phyloP scores from a whole-genome alignment of 2,888 invertebrate species.

The Magallana nippona region DNA sequence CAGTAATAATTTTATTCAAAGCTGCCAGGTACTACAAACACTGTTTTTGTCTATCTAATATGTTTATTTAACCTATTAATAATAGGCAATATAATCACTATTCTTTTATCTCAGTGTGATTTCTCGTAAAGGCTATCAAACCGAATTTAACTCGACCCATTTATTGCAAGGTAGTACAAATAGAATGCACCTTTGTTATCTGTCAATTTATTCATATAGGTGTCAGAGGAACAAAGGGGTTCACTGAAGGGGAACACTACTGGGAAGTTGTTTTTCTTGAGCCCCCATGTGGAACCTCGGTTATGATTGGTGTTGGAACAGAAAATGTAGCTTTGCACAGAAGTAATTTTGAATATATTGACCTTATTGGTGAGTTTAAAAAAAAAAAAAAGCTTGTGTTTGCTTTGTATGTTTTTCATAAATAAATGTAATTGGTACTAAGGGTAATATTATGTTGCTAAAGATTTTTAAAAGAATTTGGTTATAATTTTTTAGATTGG shows the following conservation, averaged over 20 bases:
- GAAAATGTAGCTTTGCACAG: constrained; percentile 63
- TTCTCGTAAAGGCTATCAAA: too few species aligned
- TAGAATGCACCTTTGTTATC: neutral
- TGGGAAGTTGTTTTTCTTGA: constrained; percentile 74
- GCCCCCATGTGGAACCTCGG: constrained; percentile 71
- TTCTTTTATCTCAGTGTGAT: too few species aligned
- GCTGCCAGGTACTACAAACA: too few species aligned
- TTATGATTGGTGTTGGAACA: constrained; percentile 75
- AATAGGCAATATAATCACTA: too few species aligned
- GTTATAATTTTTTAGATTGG: too few species aligned
- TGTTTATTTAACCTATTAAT: too few species aligned
- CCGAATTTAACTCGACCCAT: too few species aligned
- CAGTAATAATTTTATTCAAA: too few species aligned
- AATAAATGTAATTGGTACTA: too few species aligned
- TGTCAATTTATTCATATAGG: constrained; percentile 51
- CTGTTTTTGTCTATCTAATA: too few species aligned
- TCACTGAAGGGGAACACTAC: constrained; percentile 70
- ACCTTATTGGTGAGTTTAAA: constrained; percentile 69
- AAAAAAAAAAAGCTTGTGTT: neutral
- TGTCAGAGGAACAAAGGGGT: constrained; percentile 67
- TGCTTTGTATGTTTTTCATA: neutral
- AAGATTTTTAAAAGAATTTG: too few species aligned
- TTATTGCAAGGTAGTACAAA: too few species aligned
- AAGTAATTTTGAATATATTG: constrained; percentile 65
- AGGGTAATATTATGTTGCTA: neutral